phyloP scores from a whole-genome alignment of 35 echinoderm and acorn worm genomes.

The Lytechinus pictus region DNA sequence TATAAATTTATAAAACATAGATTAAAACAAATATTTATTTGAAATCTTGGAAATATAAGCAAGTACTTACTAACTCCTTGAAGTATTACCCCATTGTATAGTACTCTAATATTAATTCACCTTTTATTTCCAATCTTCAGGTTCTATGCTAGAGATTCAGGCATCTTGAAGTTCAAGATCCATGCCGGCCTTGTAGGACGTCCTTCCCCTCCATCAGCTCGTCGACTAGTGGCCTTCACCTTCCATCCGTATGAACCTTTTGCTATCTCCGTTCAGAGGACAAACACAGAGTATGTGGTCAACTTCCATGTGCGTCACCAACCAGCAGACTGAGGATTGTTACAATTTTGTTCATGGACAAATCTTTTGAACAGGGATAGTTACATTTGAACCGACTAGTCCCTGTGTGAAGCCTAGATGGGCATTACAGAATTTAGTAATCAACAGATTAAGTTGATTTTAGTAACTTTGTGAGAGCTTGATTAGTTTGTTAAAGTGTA shows the following conservation, averaged over 20 bases:
- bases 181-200: conserved; percentile 78
- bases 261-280: conserved; percentile 96
- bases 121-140: conserved; percentile 56
- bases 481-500: too few relatives aligned
- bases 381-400: too few relatives aligned
- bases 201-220: conserved; percentile 72
- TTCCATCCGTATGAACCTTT: conserved; percentile 99
- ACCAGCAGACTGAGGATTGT: background rate
- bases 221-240: conserved; percentile 92
- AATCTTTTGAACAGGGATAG: too few relatives aligned
- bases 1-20: too few relatives aligned
- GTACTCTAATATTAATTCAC: background rate
- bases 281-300: conserved; percentile 98
- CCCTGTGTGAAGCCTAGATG: too few relatives aligned
- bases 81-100: too few relatives aligned
- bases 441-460: too few relatives aligned
- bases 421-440: too few relatives aligned
- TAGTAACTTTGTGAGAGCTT: too few relatives aligned
- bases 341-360: background rate
- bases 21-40: too few relatives aligned
- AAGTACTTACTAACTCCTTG: too few relatives aligned
- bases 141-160: conserved; percentile 95
- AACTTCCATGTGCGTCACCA: conserved; percentile 91
- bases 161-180: conserved; percentile 94
- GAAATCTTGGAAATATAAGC: too few relatives aligned